These are phyloP conservation scores for Enteromius anoplus DNA, from an alignment of 2,797 vertebrate genomes.

Conservation along the genomic window DNA sequence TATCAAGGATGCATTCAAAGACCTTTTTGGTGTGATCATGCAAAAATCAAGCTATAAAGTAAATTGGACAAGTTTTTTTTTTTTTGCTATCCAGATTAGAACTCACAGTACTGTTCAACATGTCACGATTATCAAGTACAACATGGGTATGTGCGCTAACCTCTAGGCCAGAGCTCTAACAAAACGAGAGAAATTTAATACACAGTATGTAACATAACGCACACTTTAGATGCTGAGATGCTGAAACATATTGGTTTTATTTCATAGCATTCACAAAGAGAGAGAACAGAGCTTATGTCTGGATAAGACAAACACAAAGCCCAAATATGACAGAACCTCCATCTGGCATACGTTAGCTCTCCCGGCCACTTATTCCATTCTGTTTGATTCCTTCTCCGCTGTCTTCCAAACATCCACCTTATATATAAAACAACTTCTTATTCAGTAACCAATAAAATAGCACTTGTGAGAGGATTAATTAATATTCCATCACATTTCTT, in stretches of 20 bases:
- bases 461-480: not conserved
- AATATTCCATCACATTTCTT: not conserved
- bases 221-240: conserved; percentile 4
- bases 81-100: not conserved
- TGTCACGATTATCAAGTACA: not conserved
- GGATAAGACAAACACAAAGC: conserved; percentile 47
- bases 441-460: not conserved
- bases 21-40: not conserved
- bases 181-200: not conserved
- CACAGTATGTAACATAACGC: not conserved
- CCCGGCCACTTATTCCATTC: conserved; percentile 49
- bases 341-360: conserved; percentile 55
- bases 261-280: not conserved
- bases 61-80: no score
- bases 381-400: conserved; percentile 47
- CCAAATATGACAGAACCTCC: conserved; percentile 42
- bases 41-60: not conserved
- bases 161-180: not conserved
- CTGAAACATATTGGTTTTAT: conserved; percentile 24
- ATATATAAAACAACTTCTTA: conserved; percentile 25
- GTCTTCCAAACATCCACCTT: conserved; percentile 37
- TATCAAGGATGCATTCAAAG: no score
- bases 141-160: not conserved
- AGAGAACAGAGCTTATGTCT: conserved; percentile 39
- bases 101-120: not conserved